Evolutionary conservation across 2,888 invertebrate species (phyloP).

Genomic region (Stictocephala bisonia): DNA sequence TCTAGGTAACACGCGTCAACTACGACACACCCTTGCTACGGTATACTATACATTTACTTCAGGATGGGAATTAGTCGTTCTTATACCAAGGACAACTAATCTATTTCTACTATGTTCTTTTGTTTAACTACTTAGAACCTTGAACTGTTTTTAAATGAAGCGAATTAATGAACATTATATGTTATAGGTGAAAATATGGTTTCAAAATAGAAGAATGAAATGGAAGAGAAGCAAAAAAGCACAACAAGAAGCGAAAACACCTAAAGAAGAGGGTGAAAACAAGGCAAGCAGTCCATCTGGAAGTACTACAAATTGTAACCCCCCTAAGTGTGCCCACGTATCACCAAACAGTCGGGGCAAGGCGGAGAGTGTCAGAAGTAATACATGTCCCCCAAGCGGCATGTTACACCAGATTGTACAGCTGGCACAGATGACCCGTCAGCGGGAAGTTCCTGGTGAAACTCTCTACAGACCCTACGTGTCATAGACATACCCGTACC

Average conservation of each 20-base stretch:
- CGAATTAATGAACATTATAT: slow-evolving; percentile 5
- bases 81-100: too few relatives aligned
- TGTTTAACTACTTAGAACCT: too few relatives aligned
- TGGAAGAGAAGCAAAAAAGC: slow-evolving; percentile 98
- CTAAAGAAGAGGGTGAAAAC: slow-evolving; percentile 49
- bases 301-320: slow-evolving; percentile 41
- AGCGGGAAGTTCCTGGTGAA: slow-evolving; percentile 57
- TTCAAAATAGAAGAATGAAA: slow-evolving; percentile 98
- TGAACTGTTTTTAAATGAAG: not conserved
- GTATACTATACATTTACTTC: too few relatives aligned
- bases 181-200: slow-evolving; percentile 95
- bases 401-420: slow-evolving; percentile 41
- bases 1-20: too few relatives aligned
- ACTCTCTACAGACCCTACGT: slow-evolving; percentile 65
- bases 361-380: not conserved
- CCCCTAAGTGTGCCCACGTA: slow-evolving; percentile 49
- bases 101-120: too few relatives aligned
- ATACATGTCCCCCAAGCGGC: not conserved
- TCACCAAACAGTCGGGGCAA: slow-evolving; percentile 41
- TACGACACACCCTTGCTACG: too few relatives aligned
- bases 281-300: slow-evolving; percentile 10
- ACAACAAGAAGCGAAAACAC: slow-evolving; percentile 78
- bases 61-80: too few relatives aligned
- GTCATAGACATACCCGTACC: slow-evolving; percentile 49
- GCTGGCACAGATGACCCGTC: slow-evolving; percentile 34